Evolutionary conservation across 2,113 vertebrate genomes (phyloP).

Genomic region (Phaetusa simplex): DNA sequence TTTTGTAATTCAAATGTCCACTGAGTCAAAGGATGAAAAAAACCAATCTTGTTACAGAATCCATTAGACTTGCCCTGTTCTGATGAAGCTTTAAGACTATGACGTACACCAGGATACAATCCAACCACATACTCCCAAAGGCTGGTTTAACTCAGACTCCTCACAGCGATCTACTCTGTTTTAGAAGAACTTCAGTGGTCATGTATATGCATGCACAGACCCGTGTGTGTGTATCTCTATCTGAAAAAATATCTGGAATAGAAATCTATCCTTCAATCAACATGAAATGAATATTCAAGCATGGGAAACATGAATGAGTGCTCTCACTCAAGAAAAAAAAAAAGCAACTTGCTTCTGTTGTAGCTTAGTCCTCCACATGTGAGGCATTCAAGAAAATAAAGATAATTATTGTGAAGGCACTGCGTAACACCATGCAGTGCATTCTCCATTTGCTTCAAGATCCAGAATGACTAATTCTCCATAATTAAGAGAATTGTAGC

Average conservation of each 20-base stretch:
- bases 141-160: not conserved
- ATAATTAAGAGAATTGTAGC: not conserved
- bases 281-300: not conserved
- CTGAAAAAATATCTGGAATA: not conserved
- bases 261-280: not conserved
- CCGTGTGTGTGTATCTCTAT: rapidly evolving
- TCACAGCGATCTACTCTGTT: rapidly evolving
- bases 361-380: not conserved
- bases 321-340: not conserved
- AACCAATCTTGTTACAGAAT: not conserved
- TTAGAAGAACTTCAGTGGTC: not conserved
- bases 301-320: not conserved
- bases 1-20: not conserved
- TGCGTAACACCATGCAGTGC: not conserved
- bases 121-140: not conserved
- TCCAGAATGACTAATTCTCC: not conserved
- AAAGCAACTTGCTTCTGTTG: not conserved
- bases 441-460: not conserved
- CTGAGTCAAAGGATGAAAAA: not conserved
- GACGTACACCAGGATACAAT: not conserved
- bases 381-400: not conserved
- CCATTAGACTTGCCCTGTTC: not conserved
- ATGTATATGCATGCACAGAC: rapidly evolving
- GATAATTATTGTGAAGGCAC: not conserved
- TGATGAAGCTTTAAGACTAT: not conserved